A percentile compares a stretch with the other conserved stretches of the same genome.
phyloP scores from a whole-genome alignment of 2,797 vertebrate species.

The Eulemur rubriventer region DNA sequence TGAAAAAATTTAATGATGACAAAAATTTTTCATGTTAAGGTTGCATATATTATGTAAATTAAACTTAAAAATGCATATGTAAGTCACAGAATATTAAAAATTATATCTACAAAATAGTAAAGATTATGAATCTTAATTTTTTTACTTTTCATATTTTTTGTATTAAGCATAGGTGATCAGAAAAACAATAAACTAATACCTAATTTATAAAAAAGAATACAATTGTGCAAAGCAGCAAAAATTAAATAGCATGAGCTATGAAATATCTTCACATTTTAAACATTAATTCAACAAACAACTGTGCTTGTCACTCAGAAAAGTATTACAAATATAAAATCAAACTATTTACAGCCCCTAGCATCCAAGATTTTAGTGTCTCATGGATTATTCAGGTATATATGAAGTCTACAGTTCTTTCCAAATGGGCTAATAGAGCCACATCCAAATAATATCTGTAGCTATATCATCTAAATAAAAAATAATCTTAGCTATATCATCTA shows the following conservation, averaged over 20 bases:
- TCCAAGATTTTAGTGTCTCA: neutral
- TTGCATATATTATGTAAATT: neutral
- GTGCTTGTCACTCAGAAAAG: neutral
- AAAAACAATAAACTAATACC: neutral
- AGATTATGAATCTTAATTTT: neutral
- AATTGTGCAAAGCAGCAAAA: neutral
- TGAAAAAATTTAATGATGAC: neutral
- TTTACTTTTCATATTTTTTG: neutral
- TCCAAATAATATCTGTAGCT: neutral
- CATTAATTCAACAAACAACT: neutral
- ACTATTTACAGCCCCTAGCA: neutral
- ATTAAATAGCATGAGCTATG: neutral
- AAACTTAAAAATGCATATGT: neutral
- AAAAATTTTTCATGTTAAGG: neutral
- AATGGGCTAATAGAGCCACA: neutral
- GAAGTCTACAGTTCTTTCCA: neutral
- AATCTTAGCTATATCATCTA: neutral
- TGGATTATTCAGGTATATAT: neutral
- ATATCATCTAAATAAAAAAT: neutral
- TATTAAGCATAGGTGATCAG: neutral
- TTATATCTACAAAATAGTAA: neutral
- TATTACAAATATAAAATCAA: neutral
- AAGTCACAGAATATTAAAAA: neutral
- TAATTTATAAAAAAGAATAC: neutral
- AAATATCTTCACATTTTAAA: neutral